Base-by-base conservation (phyloP, 2,888 invertebrate genomes). In the Caenorhabditis wallacei region DNA sequence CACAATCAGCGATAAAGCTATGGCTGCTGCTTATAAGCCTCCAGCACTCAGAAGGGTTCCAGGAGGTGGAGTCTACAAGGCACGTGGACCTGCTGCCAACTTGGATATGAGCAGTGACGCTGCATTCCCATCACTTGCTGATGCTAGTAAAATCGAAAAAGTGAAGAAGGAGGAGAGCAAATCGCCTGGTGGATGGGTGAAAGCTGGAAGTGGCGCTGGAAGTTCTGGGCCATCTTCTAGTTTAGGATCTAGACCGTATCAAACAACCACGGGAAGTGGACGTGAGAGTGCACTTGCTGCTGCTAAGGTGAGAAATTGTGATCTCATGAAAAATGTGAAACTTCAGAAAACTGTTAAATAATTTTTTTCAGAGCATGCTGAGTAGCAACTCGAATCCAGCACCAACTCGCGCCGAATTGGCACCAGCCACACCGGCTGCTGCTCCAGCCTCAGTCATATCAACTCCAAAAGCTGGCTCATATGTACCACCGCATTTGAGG, bases 71-170 rank as follows among this genome's bases (percentile, higher is more conserved):
- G 37, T 35, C 5, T 48, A 30, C 16, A 40, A 48, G 18, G 48
- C 66, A 57, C 40, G 61, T 13, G 63, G 69, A 1, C 69, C 81
- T 16, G 69, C 80, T 11, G 82, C 66, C 13, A 80, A 84, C 46
- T 82, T 87, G 13, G 85, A 85, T 70, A 72, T 86, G 51, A 69
- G 68, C 35, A 84, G 56, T 56, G 85, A 88, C 57, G 86, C 87
- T 20, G 82, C 88, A 78, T 90, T 90, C 85, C 90, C 90, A 11
- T 89, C 89, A 4, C 84, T 90, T 57, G 89, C 88, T 3, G 89
- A 87, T 54, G 90, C 90, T 11, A 85, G 82, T 35, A 85, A 90
- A 68, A 89, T 90, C 35, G 89, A 89, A 78, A 87, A 87, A 72
- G 82, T 84, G 26, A 84, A 89, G 75, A 88, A 88, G 66, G 90